These are phyloP conservation scores for Dorcus parallelipipedus DNA, from an alignment of 2,888 invertebrate species.

Conservation along the genomic window DNA sequence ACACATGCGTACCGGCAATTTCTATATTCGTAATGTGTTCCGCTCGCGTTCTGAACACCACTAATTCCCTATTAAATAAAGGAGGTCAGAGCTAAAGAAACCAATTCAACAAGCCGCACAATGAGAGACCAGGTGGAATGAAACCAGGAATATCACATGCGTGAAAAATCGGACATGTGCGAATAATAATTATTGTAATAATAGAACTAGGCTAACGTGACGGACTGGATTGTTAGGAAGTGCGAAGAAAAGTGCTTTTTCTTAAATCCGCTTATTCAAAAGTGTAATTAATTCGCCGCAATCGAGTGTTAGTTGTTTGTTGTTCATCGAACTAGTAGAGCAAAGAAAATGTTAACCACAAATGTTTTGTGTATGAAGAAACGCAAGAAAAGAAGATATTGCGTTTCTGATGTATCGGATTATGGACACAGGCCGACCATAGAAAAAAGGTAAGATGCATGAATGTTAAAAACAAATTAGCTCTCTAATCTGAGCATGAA, in stretches of 20 bases:
- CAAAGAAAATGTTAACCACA: constrained; percentile 37
- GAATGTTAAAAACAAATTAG: too few species aligned
- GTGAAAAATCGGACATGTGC: neutral
- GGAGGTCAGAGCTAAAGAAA: constrained; percentile 15
- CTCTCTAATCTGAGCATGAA: too few species aligned
- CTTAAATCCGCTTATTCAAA: too few species aligned
- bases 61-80: constrained; percentile 6
- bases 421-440: constrained; percentile 27
- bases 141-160: neutral
- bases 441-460: constrained; percentile 35
- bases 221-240: too few species aligned
- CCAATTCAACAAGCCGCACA: neutral
- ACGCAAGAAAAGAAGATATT: constrained; percentile 43
- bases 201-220: too few species aligned
- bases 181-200: too few species aligned
- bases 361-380: constrained; percentile 46
- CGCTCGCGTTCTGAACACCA: neutral
- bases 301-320: too few species aligned
- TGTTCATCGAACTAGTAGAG: neutral
- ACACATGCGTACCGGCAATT: too few species aligned
- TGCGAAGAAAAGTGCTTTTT: too few species aligned
- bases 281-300: too few species aligned
- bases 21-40: too few species aligned
- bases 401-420: constrained; percentile 36
- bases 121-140: neutral